A percentile compares a stretch with the other conserved stretches of the same genome.
These are phyloP conservation scores for Scylla paramamosain DNA, from an alignment of 1,140 invertebrate genomes.

Conservation along the genomic window DNA sequence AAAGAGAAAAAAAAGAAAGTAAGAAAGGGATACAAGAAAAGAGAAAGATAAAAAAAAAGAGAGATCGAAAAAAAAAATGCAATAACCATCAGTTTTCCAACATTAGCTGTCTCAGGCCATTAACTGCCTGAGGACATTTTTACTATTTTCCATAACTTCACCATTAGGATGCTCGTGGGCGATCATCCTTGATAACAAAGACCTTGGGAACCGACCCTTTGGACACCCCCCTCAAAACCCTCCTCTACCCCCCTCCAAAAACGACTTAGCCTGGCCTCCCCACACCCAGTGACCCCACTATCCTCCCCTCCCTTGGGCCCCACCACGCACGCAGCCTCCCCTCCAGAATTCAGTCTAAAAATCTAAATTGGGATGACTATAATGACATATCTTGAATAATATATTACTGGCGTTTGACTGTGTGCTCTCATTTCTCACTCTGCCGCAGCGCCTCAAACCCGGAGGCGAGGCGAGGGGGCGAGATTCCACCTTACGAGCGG, in stretches of 20 bases:
- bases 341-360: conserved; percentile 69
- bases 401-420: conserved; percentile 75
- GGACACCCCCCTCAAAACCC: conserved; percentile 19
- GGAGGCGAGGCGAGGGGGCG: not conserved
- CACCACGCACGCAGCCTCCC: not conserved
- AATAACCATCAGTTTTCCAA: conserved; percentile 71
- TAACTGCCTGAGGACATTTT: conserved; percentile 66
- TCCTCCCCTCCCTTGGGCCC: not conserved
- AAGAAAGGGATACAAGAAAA: not conserved
- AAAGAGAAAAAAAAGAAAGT: conserved; percentile 26
- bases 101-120: conserved; percentile 74
- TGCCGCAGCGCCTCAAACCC: conserved; percentile 54
- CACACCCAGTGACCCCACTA: not conserved
- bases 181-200: conserved; percentile 70
- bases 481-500: conserved; percentile 29
- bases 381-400: conserved; percentile 76
- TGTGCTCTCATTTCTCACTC: conserved; percentile 74
- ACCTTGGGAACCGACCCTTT: conserved; percentile 62
- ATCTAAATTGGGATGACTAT: conserved; percentile 74
- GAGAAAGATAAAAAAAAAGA: conserved; percentile 40
- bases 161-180: conserved; percentile 67
- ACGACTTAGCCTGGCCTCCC: not conserved
- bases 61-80: conserved; percentile 11
- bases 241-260: not conserved
- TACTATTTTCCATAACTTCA: conserved; percentile 70